Evolutionary conservation across 1,140 invertebrate species (phyloP), one percentile per base, ranked within the genome.

Genomic region (Brachionus angularis): DNA sequence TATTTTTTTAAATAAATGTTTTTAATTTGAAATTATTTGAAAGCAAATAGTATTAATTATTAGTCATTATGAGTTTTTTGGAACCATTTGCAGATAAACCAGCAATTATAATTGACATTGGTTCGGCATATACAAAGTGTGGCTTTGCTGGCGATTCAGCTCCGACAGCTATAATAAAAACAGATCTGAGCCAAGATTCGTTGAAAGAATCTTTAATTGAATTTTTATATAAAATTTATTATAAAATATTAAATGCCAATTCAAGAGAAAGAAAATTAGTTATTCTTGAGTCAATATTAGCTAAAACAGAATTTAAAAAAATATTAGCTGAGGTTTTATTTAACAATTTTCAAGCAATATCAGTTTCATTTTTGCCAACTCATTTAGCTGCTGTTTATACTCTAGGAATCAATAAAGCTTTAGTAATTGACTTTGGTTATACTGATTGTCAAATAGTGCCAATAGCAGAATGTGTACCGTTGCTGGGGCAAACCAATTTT

Each of bases 121-220:
- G 94, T 39, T 84, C 85, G 42, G 90, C 90, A 31, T 96, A 93
- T 76, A 96, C 93, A 1, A 96, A 96, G 91, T 95, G 91, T 83
- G 93, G 93, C 47, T 92, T 94, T 82, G 89, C 89, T 50, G 89
- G 89, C 25, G 93, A 96, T 82, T 84, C 86, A 55, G 86, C 87
- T 31, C 93, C 93, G 34, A 83, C 92, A 72, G 89, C 88, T 76
- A 94, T 96, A 52, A 87, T 96, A 73, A 87, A 86, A 53, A 88
- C 90, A 1, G 39, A 44, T 39, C 62, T 67, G 2, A 64, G 12
- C 29, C 33, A 29, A 16, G 44, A 50, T 10, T n/a, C 23, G 21
- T 33, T 67, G 10, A 50, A 52, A 27, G 50, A 58, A 47, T 18
- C 42, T 14, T n/a, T 34, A 7, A 36, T 67, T 5, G 47, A 46